Base-by-base conservation (phyloP, 2,113 vertebrate species). In the Recurvirostra avosetta region DNA sequence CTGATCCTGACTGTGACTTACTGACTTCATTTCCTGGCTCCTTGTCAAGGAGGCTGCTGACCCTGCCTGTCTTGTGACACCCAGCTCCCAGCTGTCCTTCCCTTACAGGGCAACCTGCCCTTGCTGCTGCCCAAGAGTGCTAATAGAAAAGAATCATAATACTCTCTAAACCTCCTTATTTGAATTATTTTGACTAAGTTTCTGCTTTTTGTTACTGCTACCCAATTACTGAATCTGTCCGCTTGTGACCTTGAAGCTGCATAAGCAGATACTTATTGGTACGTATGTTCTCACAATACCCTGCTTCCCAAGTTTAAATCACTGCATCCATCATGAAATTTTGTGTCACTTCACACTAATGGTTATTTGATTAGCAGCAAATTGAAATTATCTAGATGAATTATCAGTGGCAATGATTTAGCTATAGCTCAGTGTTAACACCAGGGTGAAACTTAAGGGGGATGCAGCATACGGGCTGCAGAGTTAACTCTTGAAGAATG, bases 291-390 rank as follows among this genome's bases (percentile, higher is more conserved):
- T 92, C 32, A 67, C 50, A 77, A 2, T 55, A 94, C 45, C 32
- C n/a, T 66, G 4, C 13, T 88, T 90, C 70, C 25, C 55, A 43
- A 5, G 0, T 80, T 53, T 84, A 93, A 95, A 92, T 92, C 81
- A 91, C 49, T 88, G 21, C 70, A 92, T 94, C 70, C 61, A 78
- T 96, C 74, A 79, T 86, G 67, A 50, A 96, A 88, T 41, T 92
- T 32, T 12, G 12, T 45, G 18, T 74, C 90, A 61, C 63, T 79
- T 96, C 75, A 85, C 78, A 66, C 14, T 91, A 91, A 92, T 76
- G 56, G 52, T 70, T 90, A 82, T 95, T 94, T 94, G 89, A 89
- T 96, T 96, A 96, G 52, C n/a, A 93, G 74, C 50, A 96, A 91
- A 92, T 61, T 93, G 90, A 94, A 95, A 95, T 95, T 93, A 95